phyloP scores from a whole-genome alignment of 2,888 invertebrate species.

The Dicyrtoma fusca region DNA sequence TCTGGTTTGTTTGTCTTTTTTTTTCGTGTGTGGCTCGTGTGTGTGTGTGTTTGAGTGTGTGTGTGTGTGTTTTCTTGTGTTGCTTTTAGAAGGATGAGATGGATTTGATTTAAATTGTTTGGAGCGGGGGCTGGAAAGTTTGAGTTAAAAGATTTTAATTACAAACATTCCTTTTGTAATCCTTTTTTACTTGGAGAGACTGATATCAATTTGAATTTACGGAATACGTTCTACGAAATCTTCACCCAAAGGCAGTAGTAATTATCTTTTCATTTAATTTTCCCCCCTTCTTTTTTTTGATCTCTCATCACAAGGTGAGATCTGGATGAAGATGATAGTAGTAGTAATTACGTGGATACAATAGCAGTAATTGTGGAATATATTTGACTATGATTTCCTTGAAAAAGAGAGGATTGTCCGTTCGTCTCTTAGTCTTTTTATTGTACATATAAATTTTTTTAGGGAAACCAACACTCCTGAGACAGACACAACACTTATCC shows the following conservation, averaged over 20 bases:
- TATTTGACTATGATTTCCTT: slow-evolving; percentile 20
- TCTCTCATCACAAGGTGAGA: slow-evolving; percentile 35
- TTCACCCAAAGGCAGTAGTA: too few relatives aligned
- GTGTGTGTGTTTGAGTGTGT: neutral
- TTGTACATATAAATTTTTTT: slow-evolving; percentile 35
- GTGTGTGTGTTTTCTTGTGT: neutral
- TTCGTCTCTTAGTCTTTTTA: slow-evolving; percentile 36
- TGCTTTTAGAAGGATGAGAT: neutral
- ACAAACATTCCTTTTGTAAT: too few relatives aligned
- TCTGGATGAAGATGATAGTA: slow-evolving; percentile 3
- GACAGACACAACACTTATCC: slow-evolving; percentile 51
- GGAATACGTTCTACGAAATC: too few relatives aligned
- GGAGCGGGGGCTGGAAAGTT: too few relatives aligned
- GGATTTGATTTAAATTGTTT: neutral
- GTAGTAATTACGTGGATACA: neutral
- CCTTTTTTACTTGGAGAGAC: neutral
- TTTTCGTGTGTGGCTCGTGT: neutral
- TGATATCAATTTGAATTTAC: neutral
- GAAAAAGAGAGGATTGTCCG: slow-evolving; percentile 17
- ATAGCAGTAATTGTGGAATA: slow-evolving; percentile 7
- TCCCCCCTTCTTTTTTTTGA: neutral
- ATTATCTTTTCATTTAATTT: neutral
- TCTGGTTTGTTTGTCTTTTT: neutral
- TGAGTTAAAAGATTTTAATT: too few relatives aligned
- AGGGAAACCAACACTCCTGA: slow-evolving; percentile 39